A percentile compares a stretch with the other conserved stretches of the same genome.
These are phyloP conservation scores for Lerema accius DNA, from an alignment of 1,140 invertebrate species.

Conservation along the genomic window DNA sequence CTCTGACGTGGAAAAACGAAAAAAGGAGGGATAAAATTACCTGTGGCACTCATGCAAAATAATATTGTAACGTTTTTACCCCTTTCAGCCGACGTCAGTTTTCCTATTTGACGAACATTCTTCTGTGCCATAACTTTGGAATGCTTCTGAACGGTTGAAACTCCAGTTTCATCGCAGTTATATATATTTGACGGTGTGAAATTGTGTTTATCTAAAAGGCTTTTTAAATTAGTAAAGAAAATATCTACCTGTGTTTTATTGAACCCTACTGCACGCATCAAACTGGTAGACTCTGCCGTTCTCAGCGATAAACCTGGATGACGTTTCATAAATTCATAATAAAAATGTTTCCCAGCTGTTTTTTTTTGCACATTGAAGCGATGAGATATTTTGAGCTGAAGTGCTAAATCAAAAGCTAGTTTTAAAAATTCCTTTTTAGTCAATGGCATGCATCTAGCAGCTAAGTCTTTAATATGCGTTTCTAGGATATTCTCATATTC, in stretches of 20 bases:
- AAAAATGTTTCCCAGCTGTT: constrained; percentile 69
- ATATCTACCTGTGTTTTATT: constrained; percentile 46
- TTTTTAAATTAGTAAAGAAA: constrained; percentile 62
- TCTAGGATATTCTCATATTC: constrained; percentile 6
- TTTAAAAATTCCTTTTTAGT: constrained; percentile 39
- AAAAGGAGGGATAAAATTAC: constrained; percentile 63
- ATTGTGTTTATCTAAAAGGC: constrained; percentile 56
- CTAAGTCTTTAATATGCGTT: constrained; percentile 7
- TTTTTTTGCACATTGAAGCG: constrained; percentile 24
- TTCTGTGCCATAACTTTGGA: constrained; percentile 70
- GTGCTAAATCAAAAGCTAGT: constrained; percentile 38
- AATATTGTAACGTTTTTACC: constrained; percentile 73
- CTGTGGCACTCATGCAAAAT: constrained; percentile 31
- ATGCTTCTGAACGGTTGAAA: constrained; percentile 70
- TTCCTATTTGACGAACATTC: constrained; percentile 72
- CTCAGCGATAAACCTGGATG: constrained; percentile 65
- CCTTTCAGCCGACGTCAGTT: constrained; percentile 75
- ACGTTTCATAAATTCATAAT: constrained; percentile 63
- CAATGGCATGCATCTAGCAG: constrained; percentile 33
- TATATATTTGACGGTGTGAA: constrained; percentile 63
- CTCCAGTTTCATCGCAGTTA: constrained; percentile 77
- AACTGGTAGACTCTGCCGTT: constrained; percentile 66
- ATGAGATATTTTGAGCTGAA: constrained; percentile 38
- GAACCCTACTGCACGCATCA: constrained; percentile 51
- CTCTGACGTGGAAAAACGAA: constrained; percentile 55